phyloP scores from a whole-genome alignment of 30 jellyfish, hydroid and myxozoan genomes.

The Aurelia sp. region DNA sequence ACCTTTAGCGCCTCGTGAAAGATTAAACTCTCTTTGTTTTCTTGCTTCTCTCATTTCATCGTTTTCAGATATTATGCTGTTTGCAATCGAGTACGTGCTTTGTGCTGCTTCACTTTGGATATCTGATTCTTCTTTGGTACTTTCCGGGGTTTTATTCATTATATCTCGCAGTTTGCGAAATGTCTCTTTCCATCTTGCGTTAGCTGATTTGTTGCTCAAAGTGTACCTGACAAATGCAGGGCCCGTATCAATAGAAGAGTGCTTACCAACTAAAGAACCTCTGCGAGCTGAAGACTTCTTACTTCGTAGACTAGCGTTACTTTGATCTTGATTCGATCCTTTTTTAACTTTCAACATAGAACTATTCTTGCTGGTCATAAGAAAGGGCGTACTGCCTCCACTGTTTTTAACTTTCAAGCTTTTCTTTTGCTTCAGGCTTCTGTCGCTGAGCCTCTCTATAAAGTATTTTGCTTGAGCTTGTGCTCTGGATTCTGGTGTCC shows the following conservation, averaged over 20 bases:
- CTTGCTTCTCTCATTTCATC: conserved; percentile 1
- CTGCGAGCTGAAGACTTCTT: not conserved
- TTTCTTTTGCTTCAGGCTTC: not conserved
- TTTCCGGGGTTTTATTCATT: too few species aligned
- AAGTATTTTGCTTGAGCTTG: too few species aligned
- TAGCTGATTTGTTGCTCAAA: too few species aligned
- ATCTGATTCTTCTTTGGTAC: too few species aligned
- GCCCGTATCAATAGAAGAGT: too few species aligned
- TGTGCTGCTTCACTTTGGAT: not conserved
- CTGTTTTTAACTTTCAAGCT: conserved; percentile 19
- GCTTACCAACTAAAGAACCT: too few species aligned
- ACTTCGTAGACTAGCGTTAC: not conserved
- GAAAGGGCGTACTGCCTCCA: not conserved
- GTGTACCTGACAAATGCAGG: too few species aligned
- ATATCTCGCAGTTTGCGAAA: too few species aligned
- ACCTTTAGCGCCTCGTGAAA: not conserved
- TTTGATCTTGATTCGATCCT: not conserved
- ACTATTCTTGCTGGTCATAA: not conserved
- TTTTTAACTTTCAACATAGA: not conserved
- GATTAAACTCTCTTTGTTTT: not conserved
- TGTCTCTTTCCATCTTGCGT: too few species aligned
- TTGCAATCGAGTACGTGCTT: conserved; percentile 3
- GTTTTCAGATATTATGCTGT: not conserved
- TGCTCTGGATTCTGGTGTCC: too few species aligned
- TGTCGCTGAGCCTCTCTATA: too few species aligned